Base-by-base conservation (phyloP, 2,888 invertebrate species). In the Oxytorus armatus region DNA sequence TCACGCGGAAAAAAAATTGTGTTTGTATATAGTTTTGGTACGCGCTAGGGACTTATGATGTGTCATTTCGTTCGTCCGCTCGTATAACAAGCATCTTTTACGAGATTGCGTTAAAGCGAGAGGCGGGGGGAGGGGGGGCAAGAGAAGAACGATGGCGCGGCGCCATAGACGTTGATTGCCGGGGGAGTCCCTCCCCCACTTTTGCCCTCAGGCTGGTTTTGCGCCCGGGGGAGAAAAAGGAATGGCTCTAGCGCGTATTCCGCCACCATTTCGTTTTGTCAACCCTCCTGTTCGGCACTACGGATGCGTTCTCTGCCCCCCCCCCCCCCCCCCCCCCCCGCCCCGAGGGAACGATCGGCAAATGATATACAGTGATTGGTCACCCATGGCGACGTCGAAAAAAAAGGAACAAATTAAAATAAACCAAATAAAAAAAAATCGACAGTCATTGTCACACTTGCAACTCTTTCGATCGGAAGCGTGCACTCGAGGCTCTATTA, bases 121-220 rank as follows among this genome's bases (percentile, higher is more conserved):
- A 44, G 10, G n/a, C n/a, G 39, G 23, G 44, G 21, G 33, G 25
- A 7, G 21, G 42, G 47, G 11, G 1, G 10, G 16, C 44, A 65
- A 36, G 25, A 57, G 53, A 85, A 85, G 87, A 88, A 86, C 84
- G 86, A 87, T 89, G 86, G 86, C 87, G 84, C 86, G 87, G 84
- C 85, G 88, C 87, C 86, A 86, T 87, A 83, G 89, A 88, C 86
- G 87, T 88, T 89, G 89, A 89, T 89, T 89, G 89, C 82, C 83
- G 85, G 78, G 85, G 85, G 88, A 88, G 84, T 82, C 63, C 57
- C 73, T 18, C 55, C 53, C 16, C 47, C 77, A 33, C 39, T 74
- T 25, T 57, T 29, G 36, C 16, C 57, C 57, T n/a, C n/a, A n/a
- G n/a, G 70, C 33, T 57, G 44, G n/a, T 59, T 63, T 75, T 21